A percentile compares a stretch with the other conserved stretches of the same genome.
Evolutionary conservation across 2,113 vertebrate species (phyloP).

Genomic region (Glaucomys volans): DNA sequence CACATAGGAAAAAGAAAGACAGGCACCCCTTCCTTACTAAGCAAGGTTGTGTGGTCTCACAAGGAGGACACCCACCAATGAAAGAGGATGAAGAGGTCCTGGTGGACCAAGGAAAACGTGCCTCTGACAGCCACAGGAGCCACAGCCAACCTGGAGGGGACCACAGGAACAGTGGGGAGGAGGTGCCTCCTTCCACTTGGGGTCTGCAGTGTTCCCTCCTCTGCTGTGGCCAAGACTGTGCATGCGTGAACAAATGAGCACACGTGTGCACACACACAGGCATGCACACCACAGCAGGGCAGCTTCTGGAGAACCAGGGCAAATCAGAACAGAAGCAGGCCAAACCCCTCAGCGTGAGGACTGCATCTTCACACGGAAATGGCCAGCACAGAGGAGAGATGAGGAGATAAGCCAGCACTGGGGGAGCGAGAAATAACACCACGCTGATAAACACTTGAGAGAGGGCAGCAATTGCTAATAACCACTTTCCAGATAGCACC

Average conservation of each 20-base stretch:
- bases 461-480: background rate
- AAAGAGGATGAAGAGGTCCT: background rate
- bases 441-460: background rate
- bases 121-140: background rate
- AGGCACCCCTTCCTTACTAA: background rate
- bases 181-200: background rate
- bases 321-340: background rate
- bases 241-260: background rate
- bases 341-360: background rate
- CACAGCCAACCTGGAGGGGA: background rate
- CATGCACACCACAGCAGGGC: background rate
- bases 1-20: background rate
- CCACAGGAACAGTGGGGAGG: background rate
- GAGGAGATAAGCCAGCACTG: background rate
- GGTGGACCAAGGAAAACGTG: background rate
- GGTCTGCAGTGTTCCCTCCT: background rate
- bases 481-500: background rate
- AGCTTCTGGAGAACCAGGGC: background rate
- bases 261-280: rapidly evolving
- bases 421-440: background rate
- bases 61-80: background rate
- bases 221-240: background rate
- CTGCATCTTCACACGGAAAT: background rate
- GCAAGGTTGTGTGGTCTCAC: background rate
- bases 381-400: background rate